Conservation (phyloP, 2,113 vertebrate species). For the Archocentrus centrarchus region DNA sequence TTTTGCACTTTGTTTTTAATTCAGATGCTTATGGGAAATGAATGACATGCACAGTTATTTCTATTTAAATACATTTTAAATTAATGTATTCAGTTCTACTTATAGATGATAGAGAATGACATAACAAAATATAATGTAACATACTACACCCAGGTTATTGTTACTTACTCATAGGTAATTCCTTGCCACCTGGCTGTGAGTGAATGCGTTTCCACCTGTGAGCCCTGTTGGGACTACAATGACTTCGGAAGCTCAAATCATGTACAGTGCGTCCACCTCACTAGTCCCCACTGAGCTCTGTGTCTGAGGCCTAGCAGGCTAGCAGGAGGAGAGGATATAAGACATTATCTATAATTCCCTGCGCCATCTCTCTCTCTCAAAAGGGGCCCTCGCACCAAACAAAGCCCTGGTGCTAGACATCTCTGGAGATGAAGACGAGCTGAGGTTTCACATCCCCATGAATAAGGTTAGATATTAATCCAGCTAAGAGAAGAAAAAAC, state of each 20-base stretch:
- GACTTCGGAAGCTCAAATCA: constrained; percentile 57
- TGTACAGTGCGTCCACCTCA: constrained; percentile 60
- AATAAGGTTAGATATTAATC: constrained; percentile 87
- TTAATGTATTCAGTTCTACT: background rate
- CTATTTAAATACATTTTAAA: background rate
- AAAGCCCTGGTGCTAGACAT: constrained; percentile 77
- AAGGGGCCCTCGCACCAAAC: constrained; percentile 76
- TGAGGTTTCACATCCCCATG: constrained; percentile 77
- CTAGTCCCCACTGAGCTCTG: constrained; percentile 63
- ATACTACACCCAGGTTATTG: constrained; percentile 9
- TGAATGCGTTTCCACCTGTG: constrained; percentile 62
- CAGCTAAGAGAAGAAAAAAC: constrained; percentile 80
- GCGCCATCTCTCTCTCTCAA: constrained; percentile 65
- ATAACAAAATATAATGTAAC: background rate
- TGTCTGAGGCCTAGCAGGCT: constrained; percentile 58
- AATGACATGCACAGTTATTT: background rate
- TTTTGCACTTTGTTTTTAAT: too few species aligned
- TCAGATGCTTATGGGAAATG: background rate
- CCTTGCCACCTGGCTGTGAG: constrained; percentile 23
- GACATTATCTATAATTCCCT: constrained; percentile 81
- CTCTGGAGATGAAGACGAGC: constrained; percentile 78
- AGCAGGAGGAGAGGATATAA: constrained; percentile 56
- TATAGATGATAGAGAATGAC: background rate
- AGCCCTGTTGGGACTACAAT: constrained; percentile 57
- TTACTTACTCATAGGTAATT: constrained; percentile 22